Percentiles rank a stretch among this genome's conserved stretches.
Evolutionary conservation across 1,140 invertebrate genomes (phyloP).

Genomic region (Trinorchestia longiramus): DNA sequence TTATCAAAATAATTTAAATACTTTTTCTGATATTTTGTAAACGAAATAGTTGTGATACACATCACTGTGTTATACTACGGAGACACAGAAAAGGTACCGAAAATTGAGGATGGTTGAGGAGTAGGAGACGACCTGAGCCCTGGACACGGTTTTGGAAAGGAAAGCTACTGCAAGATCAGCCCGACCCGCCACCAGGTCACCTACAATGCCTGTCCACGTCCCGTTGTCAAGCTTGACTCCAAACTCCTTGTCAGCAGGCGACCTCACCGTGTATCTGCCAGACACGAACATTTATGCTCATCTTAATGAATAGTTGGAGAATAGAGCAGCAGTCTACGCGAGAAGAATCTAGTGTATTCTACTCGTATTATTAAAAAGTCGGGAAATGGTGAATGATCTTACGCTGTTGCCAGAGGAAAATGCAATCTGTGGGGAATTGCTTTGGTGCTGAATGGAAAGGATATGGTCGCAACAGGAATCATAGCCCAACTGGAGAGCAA

Average conservation of each 20-base stretch:
- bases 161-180: conserved; percentile 58
- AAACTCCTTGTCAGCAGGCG: conserved; percentile 54
- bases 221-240: conserved; percentile 30
- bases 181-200: conserved; percentile 55
- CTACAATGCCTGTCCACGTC: conserved; percentile 58
- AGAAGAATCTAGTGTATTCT: background rate
- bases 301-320: background rate
- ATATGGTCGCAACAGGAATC: too few relatives aligned
- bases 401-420: too few relatives aligned
- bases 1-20: too few relatives aligned
- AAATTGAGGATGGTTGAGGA: conserved; percentile 60
- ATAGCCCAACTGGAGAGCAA: too few relatives aligned
- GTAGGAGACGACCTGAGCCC: conserved; percentile 57
- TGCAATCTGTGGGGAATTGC: too few relatives aligned
- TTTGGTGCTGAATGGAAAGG: too few relatives aligned
- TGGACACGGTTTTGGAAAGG: conserved; percentile 59
- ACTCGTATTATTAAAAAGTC: background rate
- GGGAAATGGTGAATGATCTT: too few relatives aligned
- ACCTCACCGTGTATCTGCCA: conserved; percentile 52
- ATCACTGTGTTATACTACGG: background rate
- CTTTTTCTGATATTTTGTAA: too few relatives aligned
- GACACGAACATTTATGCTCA: background rate
- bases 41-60: too few relatives aligned
- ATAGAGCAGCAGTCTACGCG: background rate
- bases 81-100: conserved; percentile 13